Conservation (phyloP, 2,113 vertebrate species). For the Aplodontia rufa region DNA sequence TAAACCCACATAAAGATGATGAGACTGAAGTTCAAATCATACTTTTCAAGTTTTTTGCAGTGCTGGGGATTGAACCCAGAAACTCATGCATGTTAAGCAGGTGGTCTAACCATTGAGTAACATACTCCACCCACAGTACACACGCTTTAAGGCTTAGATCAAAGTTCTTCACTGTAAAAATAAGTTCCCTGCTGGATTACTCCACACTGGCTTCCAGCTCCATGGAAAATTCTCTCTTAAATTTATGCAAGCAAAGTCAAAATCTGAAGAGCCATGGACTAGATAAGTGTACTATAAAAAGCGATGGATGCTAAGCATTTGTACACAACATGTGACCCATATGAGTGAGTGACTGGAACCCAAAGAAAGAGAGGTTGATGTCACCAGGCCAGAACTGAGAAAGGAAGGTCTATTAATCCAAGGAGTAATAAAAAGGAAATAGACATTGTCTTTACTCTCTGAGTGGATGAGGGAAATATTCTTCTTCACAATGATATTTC, state of each 20-base stretch:
- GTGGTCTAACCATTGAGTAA: background rate
- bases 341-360: background rate
- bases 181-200: background rate
- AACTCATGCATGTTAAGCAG: background rate
- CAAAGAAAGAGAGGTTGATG: background rate
- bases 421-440: background rate
- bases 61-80: background rate
- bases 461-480: background rate
- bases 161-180: background rate
- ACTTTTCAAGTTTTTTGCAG: background rate
- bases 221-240: background rate
- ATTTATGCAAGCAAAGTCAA: background rate
- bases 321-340: background rate
- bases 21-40: background rate
- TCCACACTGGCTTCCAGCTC: background rate
- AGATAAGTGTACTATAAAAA: background rate
- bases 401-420: background rate
- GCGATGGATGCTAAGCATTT: background rate
- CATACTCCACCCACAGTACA: background rate
- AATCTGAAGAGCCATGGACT: background rate
- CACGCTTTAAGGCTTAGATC: background rate
- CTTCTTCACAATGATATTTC: background rate
- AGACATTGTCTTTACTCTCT: background rate
- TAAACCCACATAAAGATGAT: background rate
- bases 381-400: background rate